These are phyloP conservation scores for Phylloscopus whistleri DNA, from an alignment of 2,113 vertebrate genomes.

Conservation along the genomic window DNA sequence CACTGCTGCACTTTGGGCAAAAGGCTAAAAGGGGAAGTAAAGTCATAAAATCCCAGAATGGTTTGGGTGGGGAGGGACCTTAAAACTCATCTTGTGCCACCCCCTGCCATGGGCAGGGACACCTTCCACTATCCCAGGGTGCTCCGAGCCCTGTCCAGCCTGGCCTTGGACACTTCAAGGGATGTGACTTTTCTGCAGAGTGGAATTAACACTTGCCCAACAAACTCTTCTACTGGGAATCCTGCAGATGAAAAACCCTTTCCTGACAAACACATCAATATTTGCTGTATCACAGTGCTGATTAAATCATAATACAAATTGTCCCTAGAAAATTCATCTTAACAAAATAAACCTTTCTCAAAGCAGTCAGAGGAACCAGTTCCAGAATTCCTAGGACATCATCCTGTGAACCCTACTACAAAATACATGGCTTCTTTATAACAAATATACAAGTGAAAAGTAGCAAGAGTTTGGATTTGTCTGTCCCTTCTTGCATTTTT, in stretches of 20 bases:
- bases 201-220: neutral
- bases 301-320: neutral
- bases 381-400: neutral
- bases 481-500: neutral
- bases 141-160: rapidly evolving
- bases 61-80: too few species aligned
- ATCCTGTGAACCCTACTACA: neutral
- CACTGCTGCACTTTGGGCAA: neutral
- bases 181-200: neutral
- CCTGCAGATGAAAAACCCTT: neutral
- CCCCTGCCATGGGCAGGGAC: too few species aligned
- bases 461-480: neutral
- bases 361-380: neutral
- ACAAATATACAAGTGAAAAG: neutral
- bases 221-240: neutral
- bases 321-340: neutral
- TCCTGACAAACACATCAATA: neutral
- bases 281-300: neutral
- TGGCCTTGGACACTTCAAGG: neutral
- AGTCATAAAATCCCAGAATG: neutral
- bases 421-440: neutral
- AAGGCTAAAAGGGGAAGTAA: neutral
- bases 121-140: too few species aligned
- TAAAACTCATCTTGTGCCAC: too few species aligned
- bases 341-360: neutral